Conservation (phyloP, 2,113 vertebrate species). For the Gopherus evgoodei region DNA sequence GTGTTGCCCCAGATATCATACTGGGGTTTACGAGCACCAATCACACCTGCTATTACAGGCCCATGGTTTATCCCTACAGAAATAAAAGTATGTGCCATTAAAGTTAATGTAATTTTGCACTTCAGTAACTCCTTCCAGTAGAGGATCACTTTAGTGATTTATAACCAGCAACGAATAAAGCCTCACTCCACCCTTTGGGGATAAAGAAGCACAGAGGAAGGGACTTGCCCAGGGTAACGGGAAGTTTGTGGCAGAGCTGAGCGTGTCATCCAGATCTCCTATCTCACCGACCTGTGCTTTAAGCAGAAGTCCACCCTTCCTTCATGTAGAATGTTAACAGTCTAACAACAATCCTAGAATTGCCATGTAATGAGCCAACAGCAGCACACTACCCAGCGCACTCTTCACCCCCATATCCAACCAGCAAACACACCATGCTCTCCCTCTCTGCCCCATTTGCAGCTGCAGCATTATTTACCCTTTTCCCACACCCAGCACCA, state of each 20-base stretch:
- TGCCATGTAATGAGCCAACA: background rate
- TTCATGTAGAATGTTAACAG: background rate
- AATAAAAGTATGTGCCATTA: background rate
- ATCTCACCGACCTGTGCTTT: background rate
- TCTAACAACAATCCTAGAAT: background rate
- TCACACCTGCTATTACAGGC: constrained; percentile 96
- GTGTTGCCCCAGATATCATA: constrained; percentile 99
- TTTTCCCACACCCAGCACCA: background rate
- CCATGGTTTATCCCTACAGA: constrained; percentile 94
- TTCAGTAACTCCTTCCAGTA: background rate
- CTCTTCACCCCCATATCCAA: background rate
- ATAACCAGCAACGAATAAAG: background rate
- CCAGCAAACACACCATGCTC: background rate
- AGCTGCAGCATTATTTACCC: background rate
- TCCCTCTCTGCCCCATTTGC: background rate
- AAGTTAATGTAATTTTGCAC: background rate
- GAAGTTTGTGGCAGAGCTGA: background rate
- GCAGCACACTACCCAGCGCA: background rate
- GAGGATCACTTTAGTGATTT: background rate
- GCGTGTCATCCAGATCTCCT: background rate
- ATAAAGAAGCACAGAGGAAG: background rate
- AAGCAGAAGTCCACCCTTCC: background rate
- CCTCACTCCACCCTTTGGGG: background rate
- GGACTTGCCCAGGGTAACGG: background rate
- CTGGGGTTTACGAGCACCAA: constrained; percentile 97